Evolutionary conservation across 1,140 invertebrate genomes (phyloP), one percentile per base, ranked within the genome.

Genomic region (Scaptomyza pallida): DNA sequence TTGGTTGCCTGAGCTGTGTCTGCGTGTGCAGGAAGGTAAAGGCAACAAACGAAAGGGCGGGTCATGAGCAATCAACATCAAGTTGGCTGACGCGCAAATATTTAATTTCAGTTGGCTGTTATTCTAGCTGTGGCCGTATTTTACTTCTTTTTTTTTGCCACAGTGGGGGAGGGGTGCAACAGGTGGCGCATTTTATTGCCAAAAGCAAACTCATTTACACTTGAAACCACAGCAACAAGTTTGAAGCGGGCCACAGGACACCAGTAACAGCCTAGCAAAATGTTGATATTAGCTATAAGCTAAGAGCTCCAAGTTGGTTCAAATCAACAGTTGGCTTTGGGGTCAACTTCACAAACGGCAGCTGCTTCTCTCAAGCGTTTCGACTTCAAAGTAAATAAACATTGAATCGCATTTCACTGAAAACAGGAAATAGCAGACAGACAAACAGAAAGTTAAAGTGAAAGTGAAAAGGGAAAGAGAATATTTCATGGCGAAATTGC

Each of bases 121-220:
- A 63, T 81, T 74, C 67, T 82, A 77, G 56, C 78, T 40, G 45
- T 44, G 40, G 47, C 50, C 23, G 44, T 30, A 45, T 17, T 55
- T 19, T 56, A 61, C n/a, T n/a, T 33, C 61, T 43, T 13, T 69
- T 60, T 48, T 55, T 33, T 30, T 2, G 13, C 51, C 51, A 23
- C 33, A 50, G 12, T 30, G 43, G n/a, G 1, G 41, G 9, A 17
- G 6, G 8, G 33, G 48, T 5, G 59, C 79, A 83, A 83, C 75
- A 83, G 80, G 80, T 83, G 56, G 30, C 60, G 41, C 48, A 68
- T 78, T 78, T 82, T 68, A 67, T 73, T 57, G 60, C 47, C 35
- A 64, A 70, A 82, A 70, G 63, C 50, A 85, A 85, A 79, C 75
- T 85, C 80, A 85, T 85, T 85, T 85, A 59, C 80, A 85, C 76